Percentiles rank a stretch among this genome's conserved stretches.
Evolutionary conservation across 2,113 vertebrate species (phyloP).

Genomic region (Theristicus caerulescens): DNA sequence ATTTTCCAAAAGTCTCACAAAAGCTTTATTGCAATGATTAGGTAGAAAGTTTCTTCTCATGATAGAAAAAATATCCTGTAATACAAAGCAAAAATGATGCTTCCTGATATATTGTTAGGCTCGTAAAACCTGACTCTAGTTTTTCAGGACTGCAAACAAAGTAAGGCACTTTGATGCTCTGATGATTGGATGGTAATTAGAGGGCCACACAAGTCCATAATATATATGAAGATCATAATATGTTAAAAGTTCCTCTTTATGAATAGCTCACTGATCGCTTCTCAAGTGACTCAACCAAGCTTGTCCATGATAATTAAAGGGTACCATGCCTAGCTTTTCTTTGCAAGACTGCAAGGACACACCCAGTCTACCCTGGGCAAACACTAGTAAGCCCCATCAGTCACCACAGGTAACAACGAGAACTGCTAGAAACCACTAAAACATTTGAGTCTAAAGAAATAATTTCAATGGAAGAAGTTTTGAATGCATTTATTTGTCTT

Average conservation of each 20-base stretch:
- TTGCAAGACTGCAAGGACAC: neutral
- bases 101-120: neutral
- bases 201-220: constrained; percentile 28
- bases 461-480: neutral
- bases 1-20: constrained; percentile 8
- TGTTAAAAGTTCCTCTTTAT: neutral
- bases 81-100: neutral
- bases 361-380: neutral
- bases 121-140: neutral
- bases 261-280: neutral
- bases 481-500: neutral
- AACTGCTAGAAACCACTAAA: neutral
- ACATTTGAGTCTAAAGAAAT: neutral
- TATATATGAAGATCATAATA: neutral
- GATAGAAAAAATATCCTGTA: neutral
- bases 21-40: constrained; percentile 25
- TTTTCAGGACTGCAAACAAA: constrained; percentile 20
- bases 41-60: neutral
- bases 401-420: neutral
- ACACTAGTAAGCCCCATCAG: neutral
- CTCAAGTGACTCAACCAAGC: neutral
- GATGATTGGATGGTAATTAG: constrained; percentile 7
- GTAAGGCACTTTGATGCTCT: constrained; percentile 1
- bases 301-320: constrained; percentile 3
- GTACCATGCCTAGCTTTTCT: neutral